phyloP scores from a whole-genome alignment of 2,888 invertebrate species.

The Hirtodrosophila histrioides region DNA sequence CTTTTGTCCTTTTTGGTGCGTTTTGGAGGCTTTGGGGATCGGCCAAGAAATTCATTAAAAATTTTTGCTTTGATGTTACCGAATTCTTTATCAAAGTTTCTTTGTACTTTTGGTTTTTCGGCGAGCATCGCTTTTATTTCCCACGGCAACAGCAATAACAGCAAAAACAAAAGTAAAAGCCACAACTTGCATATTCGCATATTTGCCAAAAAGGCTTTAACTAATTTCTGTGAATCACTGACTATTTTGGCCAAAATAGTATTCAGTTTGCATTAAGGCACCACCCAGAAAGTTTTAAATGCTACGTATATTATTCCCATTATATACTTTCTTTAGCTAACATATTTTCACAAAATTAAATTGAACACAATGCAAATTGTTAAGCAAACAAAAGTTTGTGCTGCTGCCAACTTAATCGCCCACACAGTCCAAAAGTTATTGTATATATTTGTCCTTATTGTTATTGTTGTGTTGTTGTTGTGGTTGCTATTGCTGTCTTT shows the following conservation, averaged over 20 bases:
- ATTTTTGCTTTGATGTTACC: conserved; percentile 79
- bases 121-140: conserved; percentile 22
- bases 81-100: conserved; percentile 74
- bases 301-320: conserved; percentile 11
- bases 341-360: conserved; percentile 49
- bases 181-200: conserved; percentile 45
- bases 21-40: conserved; percentile 65
- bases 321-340: conserved; percentile 34
- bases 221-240: conserved; percentile 27
- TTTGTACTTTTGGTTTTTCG: conserved; percentile 56
- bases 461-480: conserved; percentile 8
- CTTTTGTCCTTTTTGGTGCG: conserved; percentile 54
- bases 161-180: conserved; percentile 2
- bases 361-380: conserved; percentile 58
- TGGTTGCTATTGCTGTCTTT: conserved; percentile 5
- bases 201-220: conserved; percentile 39
- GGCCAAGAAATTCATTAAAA: conserved; percentile 75
- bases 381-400: conserved; percentile 48
- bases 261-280: conserved; percentile 45
- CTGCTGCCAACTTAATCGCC: conserved; percentile 58
- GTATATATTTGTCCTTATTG: conserved; percentile 11
- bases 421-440: conserved; percentile 30
- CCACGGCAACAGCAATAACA: conserved; percentile 25
- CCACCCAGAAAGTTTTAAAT: conserved; percentile 14
- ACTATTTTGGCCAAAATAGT: conserved; percentile 16